A percentile compares a stretch with the other conserved stretches of the same genome.
Conservation (phyloP, 2,797 vertebrate species). For the Sebastes iracundus region DNA sequence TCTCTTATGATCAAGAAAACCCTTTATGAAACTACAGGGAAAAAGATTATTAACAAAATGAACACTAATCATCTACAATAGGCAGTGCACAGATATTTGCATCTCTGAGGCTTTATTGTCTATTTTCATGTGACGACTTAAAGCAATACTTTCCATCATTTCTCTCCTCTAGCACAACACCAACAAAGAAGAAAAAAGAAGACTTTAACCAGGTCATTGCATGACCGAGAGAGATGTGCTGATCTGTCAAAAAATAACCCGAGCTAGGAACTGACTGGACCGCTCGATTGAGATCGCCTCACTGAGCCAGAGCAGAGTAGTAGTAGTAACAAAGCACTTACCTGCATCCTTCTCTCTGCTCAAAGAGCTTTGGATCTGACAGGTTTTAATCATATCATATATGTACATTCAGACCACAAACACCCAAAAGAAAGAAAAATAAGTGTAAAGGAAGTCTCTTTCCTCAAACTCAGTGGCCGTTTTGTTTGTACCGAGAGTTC, state of each 20-base stretch:
- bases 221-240: slow-evolving; percentile 52
- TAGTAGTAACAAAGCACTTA: slow-evolving; percentile 34
- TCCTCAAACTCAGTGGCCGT: slow-evolving; percentile 10
- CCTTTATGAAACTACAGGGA: neutral
- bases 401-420: slow-evolving; percentile 68
- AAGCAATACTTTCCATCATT: slow-evolving; percentile 57
- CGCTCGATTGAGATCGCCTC: slow-evolving; percentile 13
- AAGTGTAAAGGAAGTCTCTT: slow-evolving; percentile 31
- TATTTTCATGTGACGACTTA: slow-evolving; percentile 65
- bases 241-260: slow-evolving; percentile 22
- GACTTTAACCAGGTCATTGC: slow-evolving; percentile 28
- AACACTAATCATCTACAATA: neutral
- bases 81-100: slow-evolving; percentile 9
- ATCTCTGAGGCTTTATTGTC: slow-evolving; percentile 77
- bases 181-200: slow-evolving; percentile 58
- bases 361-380: slow-evolving; percentile 39
- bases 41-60: neutral
- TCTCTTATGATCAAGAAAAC: neutral
- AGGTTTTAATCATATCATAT: slow-evolving; percentile 39
- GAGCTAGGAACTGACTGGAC: slow-evolving; percentile 18
- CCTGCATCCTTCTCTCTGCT: slow-evolving; percentile 22
- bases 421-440: slow-evolving; percentile 32
- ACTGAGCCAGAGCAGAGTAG: slow-evolving; percentile 20
- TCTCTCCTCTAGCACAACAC: slow-evolving; percentile 61
- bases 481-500: slow-evolving; percentile 1